Evolutionary conservation across 2,888 invertebrate genomes (phyloP).

Genomic region (Nymphalis polychloros): DNA sequence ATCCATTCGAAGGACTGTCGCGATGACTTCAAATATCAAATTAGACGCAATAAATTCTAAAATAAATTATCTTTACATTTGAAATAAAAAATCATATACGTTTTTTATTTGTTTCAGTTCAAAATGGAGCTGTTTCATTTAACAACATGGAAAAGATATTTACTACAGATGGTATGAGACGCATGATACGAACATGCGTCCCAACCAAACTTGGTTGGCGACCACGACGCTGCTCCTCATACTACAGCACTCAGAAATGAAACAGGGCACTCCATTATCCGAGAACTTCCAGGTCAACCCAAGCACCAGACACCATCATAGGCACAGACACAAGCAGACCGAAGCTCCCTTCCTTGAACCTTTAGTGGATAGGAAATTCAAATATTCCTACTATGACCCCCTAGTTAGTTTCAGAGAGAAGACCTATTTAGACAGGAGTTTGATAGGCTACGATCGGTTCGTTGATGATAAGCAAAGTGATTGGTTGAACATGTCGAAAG

Average conservation of each 20-base stretch:
- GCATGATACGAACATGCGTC: slow-evolving; percentile 62
- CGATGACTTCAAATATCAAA: background rate
- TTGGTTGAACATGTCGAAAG: slow-evolving; percentile 68
- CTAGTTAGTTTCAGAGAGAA: slow-evolving; percentile 50
- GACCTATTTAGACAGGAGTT: slow-evolving; percentile 52
- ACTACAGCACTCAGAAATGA: slow-evolving; percentile 63
- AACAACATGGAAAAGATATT: slow-evolving; percentile 59
- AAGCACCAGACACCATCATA: slow-evolving; percentile 59
- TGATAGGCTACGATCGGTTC: slow-evolving; percentile 46
- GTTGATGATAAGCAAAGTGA: slow-evolving; percentile 53
- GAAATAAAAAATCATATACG: background rate
- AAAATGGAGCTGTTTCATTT: slow-evolving; percentile 55
- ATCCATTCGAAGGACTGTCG: too few species aligned
- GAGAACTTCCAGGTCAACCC: slow-evolving; percentile 51
- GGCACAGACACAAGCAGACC: slow-evolving; percentile 65
- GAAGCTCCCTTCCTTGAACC: slow-evolving; percentile 42
- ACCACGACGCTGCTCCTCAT: slow-evolving; percentile 59
- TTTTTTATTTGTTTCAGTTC: slow-evolving; percentile 59
- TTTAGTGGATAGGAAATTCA: slow-evolving; percentile 47
- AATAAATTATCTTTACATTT: background rate
- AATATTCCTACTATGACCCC: slow-evolving; percentile 44
- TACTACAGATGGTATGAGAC: slow-evolving; percentile 62
- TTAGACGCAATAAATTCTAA: background rate
- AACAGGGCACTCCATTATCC: slow-evolving; percentile 45
- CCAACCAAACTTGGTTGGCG: slow-evolving; percentile 64